A percentile compares a stretch with the other conserved stretches of the same genome.
phyloP scores from a whole-genome alignment of 2,888 invertebrate genomes.

The Morinoia aosen region DNA sequence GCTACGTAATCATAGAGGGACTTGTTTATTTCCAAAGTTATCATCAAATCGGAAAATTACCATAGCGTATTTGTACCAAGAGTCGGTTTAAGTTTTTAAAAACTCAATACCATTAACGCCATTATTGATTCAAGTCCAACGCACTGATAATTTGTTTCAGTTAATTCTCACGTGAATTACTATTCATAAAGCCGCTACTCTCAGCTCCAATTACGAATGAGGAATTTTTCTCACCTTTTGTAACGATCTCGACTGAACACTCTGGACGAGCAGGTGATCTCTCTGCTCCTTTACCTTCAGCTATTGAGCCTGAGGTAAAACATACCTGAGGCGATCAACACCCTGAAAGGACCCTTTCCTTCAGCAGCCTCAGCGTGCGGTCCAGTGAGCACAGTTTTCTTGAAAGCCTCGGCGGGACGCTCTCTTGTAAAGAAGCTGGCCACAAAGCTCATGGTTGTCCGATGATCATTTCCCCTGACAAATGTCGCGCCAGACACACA shows the following conservation, averaged over 20 bases:
- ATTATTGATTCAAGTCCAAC: background rate
- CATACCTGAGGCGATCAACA: background rate
- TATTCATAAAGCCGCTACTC: background rate
- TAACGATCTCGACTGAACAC: background rate
- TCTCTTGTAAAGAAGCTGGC: background rate
- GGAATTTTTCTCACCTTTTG: background rate
- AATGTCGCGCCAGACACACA: slow-evolving; percentile 47
- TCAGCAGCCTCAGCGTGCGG: background rate
- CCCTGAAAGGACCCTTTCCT: background rate
- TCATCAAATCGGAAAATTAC: no score
- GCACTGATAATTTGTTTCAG: background rate
- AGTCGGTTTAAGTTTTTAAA: background rate
- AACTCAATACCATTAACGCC: background rate
- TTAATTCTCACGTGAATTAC: background rate
- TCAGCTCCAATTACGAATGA: background rate
- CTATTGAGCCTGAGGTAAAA: background rate
- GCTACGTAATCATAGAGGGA: no score
- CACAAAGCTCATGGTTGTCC: slow-evolving; percentile 50
- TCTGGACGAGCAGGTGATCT: background rate
- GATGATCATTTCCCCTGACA: slow-evolving; percentile 50
- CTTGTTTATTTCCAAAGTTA: no score
- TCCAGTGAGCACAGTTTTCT: background rate
- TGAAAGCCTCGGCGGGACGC: slow-evolving; percentile 21
- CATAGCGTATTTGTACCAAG: no score
- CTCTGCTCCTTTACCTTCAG: background rate